phyloP scores from a whole-genome alignment of 1,140 invertebrate species.

The Pemphigus obesinymphae region DNA sequence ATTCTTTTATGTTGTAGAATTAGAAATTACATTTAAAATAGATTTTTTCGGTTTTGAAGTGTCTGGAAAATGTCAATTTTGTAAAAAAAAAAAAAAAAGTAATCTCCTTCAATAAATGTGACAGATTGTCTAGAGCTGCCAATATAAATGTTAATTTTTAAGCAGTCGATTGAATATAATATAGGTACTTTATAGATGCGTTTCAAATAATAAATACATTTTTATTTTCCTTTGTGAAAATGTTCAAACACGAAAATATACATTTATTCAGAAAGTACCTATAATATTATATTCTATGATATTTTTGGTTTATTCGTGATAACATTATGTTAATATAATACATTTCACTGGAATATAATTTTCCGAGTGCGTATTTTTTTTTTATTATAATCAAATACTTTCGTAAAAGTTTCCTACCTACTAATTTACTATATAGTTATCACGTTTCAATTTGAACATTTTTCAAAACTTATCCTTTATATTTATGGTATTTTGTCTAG shows the following conservation, averaged over 20 bases:
- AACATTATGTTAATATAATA: no score
- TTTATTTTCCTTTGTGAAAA: neutral
- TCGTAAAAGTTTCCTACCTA: no score
- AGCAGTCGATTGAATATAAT: neutral
- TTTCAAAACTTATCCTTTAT: no score
- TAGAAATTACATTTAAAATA: neutral
- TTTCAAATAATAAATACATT: neutral
- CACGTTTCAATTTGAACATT: no score
- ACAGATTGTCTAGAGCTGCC: neutral
- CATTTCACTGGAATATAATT: no score
- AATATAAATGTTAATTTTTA: constrained; percentile 30
- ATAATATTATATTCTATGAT: neutral
- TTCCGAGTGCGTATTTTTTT: no score
- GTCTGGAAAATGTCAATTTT: neutral
- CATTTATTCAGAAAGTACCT: neutral
- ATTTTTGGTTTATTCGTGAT: neutral
- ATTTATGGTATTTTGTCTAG: no score
- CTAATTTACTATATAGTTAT: no score
- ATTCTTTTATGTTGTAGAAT: neutral
- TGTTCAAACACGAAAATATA: neutral
- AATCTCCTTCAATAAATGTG: neutral
- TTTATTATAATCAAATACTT: no score
- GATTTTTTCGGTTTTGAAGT: constrained; percentile 3
- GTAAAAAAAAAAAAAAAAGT: neutral
- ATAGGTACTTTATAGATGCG: neutral